A percentile compares a stretch with the other conserved stretches of the same genome.
phyloP scores from a whole-genome alignment of 2,113 vertebrate species.

The Electrona antarctica region DNA sequence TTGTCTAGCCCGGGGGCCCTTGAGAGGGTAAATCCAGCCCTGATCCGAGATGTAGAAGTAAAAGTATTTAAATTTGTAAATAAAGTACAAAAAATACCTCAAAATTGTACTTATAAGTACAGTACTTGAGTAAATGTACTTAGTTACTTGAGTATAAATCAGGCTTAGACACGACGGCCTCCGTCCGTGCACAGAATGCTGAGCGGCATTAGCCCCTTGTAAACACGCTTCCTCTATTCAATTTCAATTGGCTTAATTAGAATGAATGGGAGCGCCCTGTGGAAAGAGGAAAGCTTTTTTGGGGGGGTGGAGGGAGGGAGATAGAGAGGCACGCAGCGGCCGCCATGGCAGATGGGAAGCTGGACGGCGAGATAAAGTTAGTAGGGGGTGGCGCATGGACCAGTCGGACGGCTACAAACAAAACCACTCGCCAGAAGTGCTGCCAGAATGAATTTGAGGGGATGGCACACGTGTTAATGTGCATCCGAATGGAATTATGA shows the following conservation, averaged over 20 bases:
- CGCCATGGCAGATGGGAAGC: neutral
- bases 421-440: neutral
- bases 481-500: neutral
- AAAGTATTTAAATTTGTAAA: no score
- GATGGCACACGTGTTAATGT: neutral
- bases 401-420: conserved; percentile 3
- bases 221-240: conserved; percentile 2
- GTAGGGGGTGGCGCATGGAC: neutral
- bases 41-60: no score
- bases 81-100: no score
- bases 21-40: no score
- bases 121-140: no score
- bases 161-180: neutral
- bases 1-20: no score
- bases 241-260: conserved; percentile 9
- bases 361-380: neutral
- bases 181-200: neutral
- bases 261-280: neutral
- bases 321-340: no score
- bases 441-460: neutral
- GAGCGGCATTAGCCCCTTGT: neutral
- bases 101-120: no score
- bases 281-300: neutral
- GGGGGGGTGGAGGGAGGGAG: neutral
- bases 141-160: no score